Evolutionary conservation across 2,113 vertebrate species (phyloP).

Genomic region (Oryzias javanicus): DNA sequence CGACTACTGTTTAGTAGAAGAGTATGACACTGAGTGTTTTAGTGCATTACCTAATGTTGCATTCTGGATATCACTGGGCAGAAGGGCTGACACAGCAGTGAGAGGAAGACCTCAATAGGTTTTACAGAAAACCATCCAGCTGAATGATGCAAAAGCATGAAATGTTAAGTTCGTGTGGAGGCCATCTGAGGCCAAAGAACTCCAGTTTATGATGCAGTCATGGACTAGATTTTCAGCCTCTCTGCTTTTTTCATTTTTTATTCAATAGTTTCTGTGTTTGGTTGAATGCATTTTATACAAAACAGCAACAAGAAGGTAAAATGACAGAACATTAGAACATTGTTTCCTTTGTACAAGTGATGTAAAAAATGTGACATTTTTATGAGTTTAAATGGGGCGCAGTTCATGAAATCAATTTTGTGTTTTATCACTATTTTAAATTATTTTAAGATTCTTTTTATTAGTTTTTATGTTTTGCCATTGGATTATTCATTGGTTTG

Average conservation of each 20-base stretch:
- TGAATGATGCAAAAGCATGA: slow-evolving; percentile 12
- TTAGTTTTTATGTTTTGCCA: too few relatives aligned
- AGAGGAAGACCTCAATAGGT: slow-evolving; percentile 15
- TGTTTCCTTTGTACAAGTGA: too few relatives aligned
- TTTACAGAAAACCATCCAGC: slow-evolving; percentile 18
- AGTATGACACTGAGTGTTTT: slow-evolving; percentile 3
- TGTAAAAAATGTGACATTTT: too few relatives aligned
- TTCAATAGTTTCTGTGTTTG: neutral
- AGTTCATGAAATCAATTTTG: too few relatives aligned
- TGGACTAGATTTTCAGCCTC: too few relatives aligned
- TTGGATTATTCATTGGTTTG: too few relatives aligned
- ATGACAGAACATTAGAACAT: too few relatives aligned
- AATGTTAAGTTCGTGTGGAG: neutral
- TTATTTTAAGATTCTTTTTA: too few relatives aligned
- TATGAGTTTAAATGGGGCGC: too few relatives aligned
- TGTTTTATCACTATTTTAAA: too few relatives aligned
- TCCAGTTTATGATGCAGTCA: too few relatives aligned
- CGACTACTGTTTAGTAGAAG: neutral
- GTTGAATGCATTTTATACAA: neutral
- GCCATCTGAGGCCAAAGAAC: neutral
- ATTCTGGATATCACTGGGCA: slow-evolving; percentile 5
- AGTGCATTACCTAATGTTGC: slow-evolving; percentile 24
- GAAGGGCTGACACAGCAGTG: neutral
- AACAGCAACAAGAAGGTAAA: neutral
- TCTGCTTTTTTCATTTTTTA: too few relatives aligned